Evolutionary conservation across 1,140 invertebrate species (phyloP), one percentile per base, ranked within the genome.

Genomic region (Zelostemma sp.): DNA sequence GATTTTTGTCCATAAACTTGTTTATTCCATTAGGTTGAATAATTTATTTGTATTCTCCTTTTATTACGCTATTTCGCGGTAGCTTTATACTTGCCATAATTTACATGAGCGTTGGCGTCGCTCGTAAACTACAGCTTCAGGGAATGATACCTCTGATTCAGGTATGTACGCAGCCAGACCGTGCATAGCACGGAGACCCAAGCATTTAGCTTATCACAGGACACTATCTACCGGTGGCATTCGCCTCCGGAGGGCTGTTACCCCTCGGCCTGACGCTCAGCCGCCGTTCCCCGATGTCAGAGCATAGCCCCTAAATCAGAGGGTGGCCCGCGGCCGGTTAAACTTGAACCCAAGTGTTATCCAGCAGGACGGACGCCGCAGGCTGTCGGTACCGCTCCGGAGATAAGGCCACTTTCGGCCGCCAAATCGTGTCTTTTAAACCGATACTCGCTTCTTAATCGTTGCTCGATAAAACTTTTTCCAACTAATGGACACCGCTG

Each of bases 141-240:
- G 54, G 58, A 62, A 62, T 55, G 62, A 62, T 66, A 50, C 55
- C 28, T 55, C n/a, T 38, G 59, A 66, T 58, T 62, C 62, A 62
- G 62, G 63, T 59, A 66, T 63, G 25, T 14, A 28, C 8, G n/a
- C n/a, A 48, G 59, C 35, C 28, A 55, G 47, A 41, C 59, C 38
- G 40, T 57, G 50, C 66, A 59, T 70, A 64, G 58, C 60, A 56
- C 64, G 51, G 53, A 54, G 60, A 48, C 71, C 55, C 65, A 53
- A 62, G 62, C 68, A 64, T 77, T 77, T 74, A 75, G 73, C 73
- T 77, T 77, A 77, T 77, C 73, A 40, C 41, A 25, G 43, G 57
- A 53, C 50, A 66, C 67, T 73, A 75, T 73, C 70, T 66, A 66
- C 49, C 60, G 61, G 55, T 45, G 72, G 64, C 72, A 70, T 72